Evolutionary conservation across 2,113 vertebrate genomes (phyloP).

Genomic region (Chrysemys picta): DNA sequence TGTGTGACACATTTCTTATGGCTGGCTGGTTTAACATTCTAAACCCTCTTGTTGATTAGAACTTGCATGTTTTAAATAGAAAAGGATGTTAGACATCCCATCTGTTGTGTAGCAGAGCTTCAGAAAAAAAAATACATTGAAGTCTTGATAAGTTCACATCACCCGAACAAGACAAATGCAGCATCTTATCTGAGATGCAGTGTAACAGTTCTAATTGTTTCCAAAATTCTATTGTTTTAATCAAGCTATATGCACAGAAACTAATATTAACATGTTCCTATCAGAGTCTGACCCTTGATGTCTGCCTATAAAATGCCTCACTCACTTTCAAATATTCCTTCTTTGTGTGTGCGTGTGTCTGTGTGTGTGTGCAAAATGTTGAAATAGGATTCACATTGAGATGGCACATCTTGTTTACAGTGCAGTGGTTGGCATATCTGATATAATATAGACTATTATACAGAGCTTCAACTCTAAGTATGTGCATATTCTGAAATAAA

Average conservation of each 20-base stretch:
- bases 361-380: neutral
- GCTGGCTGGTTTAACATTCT: constrained; percentile 82
- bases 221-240: constrained; percentile 54
- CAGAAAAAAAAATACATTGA: constrained; percentile 44
- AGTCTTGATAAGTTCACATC: constrained; percentile 73
- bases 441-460: constrained; percentile 20
- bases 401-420: constrained; percentile 39
- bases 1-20: constrained; percentile 82
- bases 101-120: constrained; percentile 77
- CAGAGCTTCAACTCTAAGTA: constrained; percentile 34
- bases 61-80: constrained; percentile 81
- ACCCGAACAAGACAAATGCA: constrained; percentile 67
- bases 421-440: constrained; percentile 5
- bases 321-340: constrained; percentile 25
- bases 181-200: constrained; percentile 51
- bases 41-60: constrained; percentile 83
- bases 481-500: constrained; percentile 45
- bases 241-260: neutral
- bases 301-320: constrained; percentile 4
- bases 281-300: neutral
- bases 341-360: neutral
- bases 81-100: constrained; percentile 82
- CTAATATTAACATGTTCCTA: neutral
- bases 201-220: constrained; percentile 42
- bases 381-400: neutral